These are phyloP conservation scores for Pseudorhiza aurosa DNA, from an alignment of 30 jellyfish, hydroid and myxozoan genomes.

Conservation along the genomic window DNA sequence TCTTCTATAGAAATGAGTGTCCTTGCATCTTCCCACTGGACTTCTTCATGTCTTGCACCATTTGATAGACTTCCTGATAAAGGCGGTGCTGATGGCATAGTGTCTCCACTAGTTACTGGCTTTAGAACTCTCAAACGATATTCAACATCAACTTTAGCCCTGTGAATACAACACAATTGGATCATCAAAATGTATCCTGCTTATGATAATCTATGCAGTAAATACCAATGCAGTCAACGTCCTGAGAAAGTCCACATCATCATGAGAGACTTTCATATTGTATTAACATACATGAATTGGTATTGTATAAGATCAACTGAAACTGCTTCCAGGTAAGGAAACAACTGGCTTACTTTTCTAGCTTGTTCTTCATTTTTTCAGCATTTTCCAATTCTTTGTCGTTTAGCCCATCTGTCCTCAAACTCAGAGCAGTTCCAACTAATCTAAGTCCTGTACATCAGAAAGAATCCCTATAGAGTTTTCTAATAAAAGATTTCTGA, in stretches of 20 bases:
- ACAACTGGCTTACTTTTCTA: conserved; percentile 49
- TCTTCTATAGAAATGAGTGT: conserved; percentile 67
- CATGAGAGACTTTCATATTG: too few relatives aligned
- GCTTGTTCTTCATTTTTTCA: conserved; percentile 17
- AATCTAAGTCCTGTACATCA: conserved; percentile 50
- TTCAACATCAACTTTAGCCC: conserved; percentile 65
- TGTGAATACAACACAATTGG: background rate
- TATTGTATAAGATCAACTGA: too few relatives aligned
- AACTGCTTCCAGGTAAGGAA: too few relatives aligned
- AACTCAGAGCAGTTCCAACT: conserved; percentile 23
- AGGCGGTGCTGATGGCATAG: conserved; percentile 74
- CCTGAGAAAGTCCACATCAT: too few relatives aligned
- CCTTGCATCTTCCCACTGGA: conserved; percentile 72
- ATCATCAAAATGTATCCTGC: too few relatives aligned
- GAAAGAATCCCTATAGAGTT: too few relatives aligned
- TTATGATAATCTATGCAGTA: background rate
- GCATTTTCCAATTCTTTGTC: conserved; percentile 3
- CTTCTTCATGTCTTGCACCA: background rate
- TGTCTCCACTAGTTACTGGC: background rate
- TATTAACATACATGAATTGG: too few relatives aligned
- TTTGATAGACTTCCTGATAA: background rate
- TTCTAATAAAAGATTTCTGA: too few relatives aligned
- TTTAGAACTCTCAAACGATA: conserved; percentile 39
- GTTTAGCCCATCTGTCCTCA: background rate
- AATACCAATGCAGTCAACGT: too few relatives aligned